Base-by-base conservation (phyloP, 2,113 vertebrate genomes). In the Candoia aspera region DNA sequence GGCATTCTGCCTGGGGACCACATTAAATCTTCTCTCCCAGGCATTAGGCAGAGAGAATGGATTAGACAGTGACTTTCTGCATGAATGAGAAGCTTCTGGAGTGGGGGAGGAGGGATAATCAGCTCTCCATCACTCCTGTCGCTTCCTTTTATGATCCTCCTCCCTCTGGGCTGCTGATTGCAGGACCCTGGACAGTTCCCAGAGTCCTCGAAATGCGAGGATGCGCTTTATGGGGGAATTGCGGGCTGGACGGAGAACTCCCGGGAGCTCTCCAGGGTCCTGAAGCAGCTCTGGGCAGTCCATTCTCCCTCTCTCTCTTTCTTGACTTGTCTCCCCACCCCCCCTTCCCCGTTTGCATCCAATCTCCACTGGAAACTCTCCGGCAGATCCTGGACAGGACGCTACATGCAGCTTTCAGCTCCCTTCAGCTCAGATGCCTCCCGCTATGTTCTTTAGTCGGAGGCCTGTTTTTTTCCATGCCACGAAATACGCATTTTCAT, bases 401-500 rank as follows among this genome's bases (percentile, higher is more conserved):
- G 60, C 60, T 87, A 26, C 49, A 23, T 21, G 42, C 49, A 17
- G 60, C 19, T 58, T 83, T 87, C 9, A 88, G 57, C 13, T 73
- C 84, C 24, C 91, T 42, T n/a, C 0, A 23, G 15, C 11, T 84
- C 15, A 49, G 42, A 88, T 0, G 11, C 8, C 90, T 6, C 57
- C 86, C 91, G 94, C 95, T 95, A 96, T 97, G 96, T 97, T 97
- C 96, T 93, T 93, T 96, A 95, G 94, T 95, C 95, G 95, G 96
- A 94, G 97, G 97, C 96, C 96, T 98, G 97, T 97, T 94, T 98
- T 79, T 94, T 98, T 98, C 97, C 98, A 96, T 93, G 98, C 97
- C 98, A 98, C 97, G 96, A 98, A 98, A 98, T 98, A 97, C 98
- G 96, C 98, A 99, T 99, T 99, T 99, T 99, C 98, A 99, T 99